Evolutionary conservation across 2,888 invertebrate genomes (phyloP).

Genomic region (Polia nebulosa): DNA sequence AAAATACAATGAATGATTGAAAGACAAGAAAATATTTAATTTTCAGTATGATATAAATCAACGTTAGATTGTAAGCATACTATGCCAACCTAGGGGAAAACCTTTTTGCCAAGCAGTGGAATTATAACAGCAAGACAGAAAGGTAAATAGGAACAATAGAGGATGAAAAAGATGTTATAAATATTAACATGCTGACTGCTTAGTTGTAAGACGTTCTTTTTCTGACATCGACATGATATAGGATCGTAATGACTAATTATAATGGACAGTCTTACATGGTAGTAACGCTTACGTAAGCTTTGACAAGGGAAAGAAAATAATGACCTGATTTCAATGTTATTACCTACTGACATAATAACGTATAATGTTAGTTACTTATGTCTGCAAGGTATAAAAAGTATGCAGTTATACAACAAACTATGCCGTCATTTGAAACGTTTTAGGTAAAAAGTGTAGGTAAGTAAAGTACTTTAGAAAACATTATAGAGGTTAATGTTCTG

Average conservation of each 20-base stretch:
- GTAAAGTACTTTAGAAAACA: conserved; percentile 8
- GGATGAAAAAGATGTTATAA: neutral
- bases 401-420: conserved; percentile 15
- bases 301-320: conserved; percentile 27
- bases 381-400: conserved; percentile 19
- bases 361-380: neutral
- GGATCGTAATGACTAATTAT: conserved; percentile 20
- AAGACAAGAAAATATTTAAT: too few species aligned
- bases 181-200: neutral
- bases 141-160: neutral
- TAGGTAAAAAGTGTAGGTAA: conserved; percentile 16
- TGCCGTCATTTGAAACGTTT: conserved; percentile 19
- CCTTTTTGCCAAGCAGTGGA: neutral
- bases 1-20: too few species aligned
- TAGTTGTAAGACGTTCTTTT: neutral
- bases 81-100: neutral
- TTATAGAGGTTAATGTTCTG: conserved; percentile 21
- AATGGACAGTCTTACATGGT: neutral
- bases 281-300: conserved; percentile 11
- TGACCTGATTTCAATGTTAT: neutral
- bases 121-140: neutral
- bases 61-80: too few species aligned
- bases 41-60: too few species aligned
- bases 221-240: conserved; percentile 12
- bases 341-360: conserved; percentile 6